Evolutionary conservation across 2,113 vertebrate genomes (phyloP).

Genomic region (Rhombomys opimus): DNA sequence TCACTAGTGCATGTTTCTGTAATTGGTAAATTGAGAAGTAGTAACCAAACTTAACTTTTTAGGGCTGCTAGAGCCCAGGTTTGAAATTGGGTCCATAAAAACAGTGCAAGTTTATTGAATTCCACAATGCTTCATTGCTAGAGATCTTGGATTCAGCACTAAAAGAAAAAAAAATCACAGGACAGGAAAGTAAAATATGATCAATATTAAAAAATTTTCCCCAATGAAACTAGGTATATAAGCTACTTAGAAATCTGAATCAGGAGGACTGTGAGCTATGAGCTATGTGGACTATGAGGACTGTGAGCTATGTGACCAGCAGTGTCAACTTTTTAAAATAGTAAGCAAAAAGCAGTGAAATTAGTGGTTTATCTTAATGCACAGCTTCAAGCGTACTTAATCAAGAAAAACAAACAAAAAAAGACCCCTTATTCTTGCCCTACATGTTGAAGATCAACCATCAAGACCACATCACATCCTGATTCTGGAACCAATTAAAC

Average conservation of each 20-base stretch:
- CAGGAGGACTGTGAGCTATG: too few relatives aligned
- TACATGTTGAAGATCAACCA: too few relatives aligned
- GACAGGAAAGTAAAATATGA: conserved; percentile 82
- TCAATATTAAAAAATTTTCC: conserved; percentile 76
- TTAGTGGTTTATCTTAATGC: neutral
- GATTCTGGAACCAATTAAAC: too few relatives aligned
- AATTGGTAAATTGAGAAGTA: neutral
- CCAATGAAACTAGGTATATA: conserved; percentile 63
- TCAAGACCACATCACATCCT: too few relatives aligned
- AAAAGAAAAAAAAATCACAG: conserved; percentile 63
- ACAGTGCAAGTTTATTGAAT: conserved; percentile 82
- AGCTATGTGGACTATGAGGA: neutral
- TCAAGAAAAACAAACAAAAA: too few relatives aligned
- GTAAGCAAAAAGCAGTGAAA: neutral
- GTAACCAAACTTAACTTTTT: neutral
- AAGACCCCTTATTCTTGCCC: too few relatives aligned
- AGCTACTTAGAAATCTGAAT: too few relatives aligned
- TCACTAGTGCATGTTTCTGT: neutral
- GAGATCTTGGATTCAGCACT: conserved; percentile 72
- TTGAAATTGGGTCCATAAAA: conserved; percentile 74
- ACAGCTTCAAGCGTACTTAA: too few relatives aligned
- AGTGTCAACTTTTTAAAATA: neutral
- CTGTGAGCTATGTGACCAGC: neutral
- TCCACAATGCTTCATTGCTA: conserved; percentile 73
- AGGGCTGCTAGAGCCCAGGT: neutral